Evolutionary conservation across 2,797 vertebrate genomes (phyloP).

Genomic region (Clangula hyemalis): DNA sequence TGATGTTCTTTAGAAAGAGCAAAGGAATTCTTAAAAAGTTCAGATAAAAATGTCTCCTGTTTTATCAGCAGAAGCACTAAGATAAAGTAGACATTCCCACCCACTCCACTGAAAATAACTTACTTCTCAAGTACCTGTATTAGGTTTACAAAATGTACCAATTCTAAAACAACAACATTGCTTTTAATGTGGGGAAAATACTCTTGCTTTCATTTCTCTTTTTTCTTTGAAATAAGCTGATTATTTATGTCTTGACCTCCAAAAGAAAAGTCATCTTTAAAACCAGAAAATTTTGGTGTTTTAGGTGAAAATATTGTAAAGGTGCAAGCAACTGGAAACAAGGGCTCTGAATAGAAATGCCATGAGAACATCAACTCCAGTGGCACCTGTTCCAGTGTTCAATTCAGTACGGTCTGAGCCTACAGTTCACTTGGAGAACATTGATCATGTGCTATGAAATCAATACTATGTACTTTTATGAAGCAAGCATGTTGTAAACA

Average conservation of each 20-base stretch:
- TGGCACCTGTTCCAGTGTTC: not conserved
- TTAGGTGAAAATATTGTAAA: not conserved
- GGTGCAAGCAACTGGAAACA: not conserved
- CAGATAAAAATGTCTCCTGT: not conserved
- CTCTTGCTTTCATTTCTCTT: not conserved
- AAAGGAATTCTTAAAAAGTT: not conserved
- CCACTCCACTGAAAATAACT: not conserved
- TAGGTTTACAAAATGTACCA: not conserved
- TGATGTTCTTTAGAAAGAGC: not conserved
- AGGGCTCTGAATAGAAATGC: not conserved
- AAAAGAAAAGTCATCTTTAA: not conserved
- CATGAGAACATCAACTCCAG: not conserved
- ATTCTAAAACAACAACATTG: not conserved
- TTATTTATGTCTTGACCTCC: not conserved
- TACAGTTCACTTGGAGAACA: not conserved
- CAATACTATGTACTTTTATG: not conserved
- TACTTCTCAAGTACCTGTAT: accelerated
- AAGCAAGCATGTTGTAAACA: not conserved
- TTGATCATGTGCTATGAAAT: not conserved
- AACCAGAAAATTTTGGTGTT: not conserved
- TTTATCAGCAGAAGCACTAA: not conserved
- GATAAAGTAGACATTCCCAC: not conserved
- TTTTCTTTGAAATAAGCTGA: not conserved
- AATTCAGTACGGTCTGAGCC: not conserved
- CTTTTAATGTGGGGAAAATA: not conserved